Conservation (phyloP, 2,797 vertebrate genomes). For the Eidolon dupreanum region DNA sequence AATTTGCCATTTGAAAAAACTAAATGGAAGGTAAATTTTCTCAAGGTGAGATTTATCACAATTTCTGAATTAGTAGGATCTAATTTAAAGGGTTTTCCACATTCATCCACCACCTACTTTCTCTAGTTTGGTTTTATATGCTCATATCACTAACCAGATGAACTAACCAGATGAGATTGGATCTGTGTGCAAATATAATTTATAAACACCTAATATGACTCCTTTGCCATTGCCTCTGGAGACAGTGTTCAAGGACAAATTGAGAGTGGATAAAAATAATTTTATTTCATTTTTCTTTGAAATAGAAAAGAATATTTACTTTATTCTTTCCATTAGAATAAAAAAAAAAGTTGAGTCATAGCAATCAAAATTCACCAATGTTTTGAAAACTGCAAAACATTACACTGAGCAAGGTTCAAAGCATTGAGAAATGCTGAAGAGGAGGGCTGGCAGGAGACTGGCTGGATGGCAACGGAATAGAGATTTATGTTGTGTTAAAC, state of each 20-base stretch:
- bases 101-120: not conserved
- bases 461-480: not conserved
- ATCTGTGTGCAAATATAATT: not conserved
- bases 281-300: conserved; percentile 31
- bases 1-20: not conserved
- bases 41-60: not conserved
- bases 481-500: conserved; percentile 20
- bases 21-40: not conserved
- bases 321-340: not conserved
- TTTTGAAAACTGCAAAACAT: conserved; percentile 62
- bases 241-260: conserved; percentile 2
- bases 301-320: conserved; percentile 10
- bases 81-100: not conserved
- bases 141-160: not conserved
- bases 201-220: not conserved
- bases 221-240: conserved; percentile 1
- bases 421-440: conserved; percentile 11
- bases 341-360: not conserved
- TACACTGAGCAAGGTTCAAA: conserved; percentile 45
- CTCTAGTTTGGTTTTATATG: not conserved
- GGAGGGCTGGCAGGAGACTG: not conserved
- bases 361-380: not conserved
- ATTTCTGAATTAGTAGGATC: not conserved
- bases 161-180: not conserved
- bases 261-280: conserved; percentile 3